Percentiles rank a stretch among this genome's conserved stretches.
phyloP scores from a whole-genome alignment of 92 coral and sea anemone species.

The Montipora capitata region DNA sequence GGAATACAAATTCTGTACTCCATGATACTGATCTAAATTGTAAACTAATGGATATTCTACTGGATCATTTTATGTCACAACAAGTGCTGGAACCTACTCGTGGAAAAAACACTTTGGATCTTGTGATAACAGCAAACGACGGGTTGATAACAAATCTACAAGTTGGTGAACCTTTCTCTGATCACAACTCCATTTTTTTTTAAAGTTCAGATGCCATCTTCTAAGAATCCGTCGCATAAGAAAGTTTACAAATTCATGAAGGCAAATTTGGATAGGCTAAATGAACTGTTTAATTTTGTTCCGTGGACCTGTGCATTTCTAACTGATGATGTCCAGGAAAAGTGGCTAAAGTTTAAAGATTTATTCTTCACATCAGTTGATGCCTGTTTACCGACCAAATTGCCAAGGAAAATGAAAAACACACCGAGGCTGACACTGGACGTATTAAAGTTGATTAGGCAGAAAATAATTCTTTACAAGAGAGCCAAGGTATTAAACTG shows the following conservation, averaged over 20 bases:
- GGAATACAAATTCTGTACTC: conserved; percentile 13
- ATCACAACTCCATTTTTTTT: background rate
- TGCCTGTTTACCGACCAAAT: conserved; percentile 28
- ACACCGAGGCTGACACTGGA: conserved; percentile 24
- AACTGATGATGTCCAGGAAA: conserved; percentile 25
- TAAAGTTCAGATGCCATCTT: conserved; percentile 19
- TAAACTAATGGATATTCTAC: conserved; percentile 34
- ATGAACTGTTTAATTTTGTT: conserved; percentile 36
- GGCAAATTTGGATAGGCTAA: conserved; percentile 34
- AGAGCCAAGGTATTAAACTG: conserved; percentile 25
- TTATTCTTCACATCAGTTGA: conserved; percentile 20
- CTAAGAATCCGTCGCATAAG: conserved; percentile 13
- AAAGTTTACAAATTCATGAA: conserved; percentile 20
- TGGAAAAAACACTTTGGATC: too few relatives aligned
- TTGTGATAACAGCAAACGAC: too few relatives aligned
- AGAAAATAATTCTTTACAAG: conserved; percentile 25
- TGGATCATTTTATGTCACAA: conserved; percentile 33
- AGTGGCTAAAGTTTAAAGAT: conserved; percentile 42
- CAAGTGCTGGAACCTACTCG: too few relatives aligned
- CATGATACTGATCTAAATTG: conserved; percentile 33
- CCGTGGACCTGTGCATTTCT: conserved; percentile 40
- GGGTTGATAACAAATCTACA: too few relatives aligned
- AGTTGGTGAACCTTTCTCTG: too few relatives aligned
- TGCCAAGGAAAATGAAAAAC: conserved; percentile 37
- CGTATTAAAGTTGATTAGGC: conserved; percentile 29